A percentile compares a stretch with the other conserved stretches of the same genome.
phyloP scores from a whole-genome alignment of 2,797 vertebrate genomes.

The Oreortyx pictus region DNA sequence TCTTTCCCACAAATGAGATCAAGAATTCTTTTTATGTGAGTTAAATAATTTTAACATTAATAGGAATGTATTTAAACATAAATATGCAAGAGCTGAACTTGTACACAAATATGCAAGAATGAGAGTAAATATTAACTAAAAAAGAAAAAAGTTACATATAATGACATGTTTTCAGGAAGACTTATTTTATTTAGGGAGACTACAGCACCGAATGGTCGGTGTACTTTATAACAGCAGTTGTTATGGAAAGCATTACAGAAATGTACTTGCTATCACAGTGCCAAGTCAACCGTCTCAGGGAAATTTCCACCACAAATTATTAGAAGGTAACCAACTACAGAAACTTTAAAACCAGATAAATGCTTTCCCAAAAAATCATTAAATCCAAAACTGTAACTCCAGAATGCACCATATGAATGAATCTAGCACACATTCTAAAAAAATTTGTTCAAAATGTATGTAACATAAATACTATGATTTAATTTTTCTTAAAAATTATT shows the following conservation, averaged over 20 bases:
- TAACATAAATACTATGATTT: slow-evolving; percentile 26
- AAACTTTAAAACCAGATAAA: neutral
- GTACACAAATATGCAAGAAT: neutral
- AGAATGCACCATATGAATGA: neutral
- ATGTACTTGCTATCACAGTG: neutral
- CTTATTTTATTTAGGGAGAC: neutral
- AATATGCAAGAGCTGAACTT: neutral
- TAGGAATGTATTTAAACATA: neutral
- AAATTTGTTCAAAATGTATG: neutral
- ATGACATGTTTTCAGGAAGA: neutral
- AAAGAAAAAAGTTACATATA: neutral
- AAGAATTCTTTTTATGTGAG: neutral
- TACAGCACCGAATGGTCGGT: neutral
- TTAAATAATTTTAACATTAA: neutral
- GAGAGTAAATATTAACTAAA: neutral
- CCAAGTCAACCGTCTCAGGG: neutral
- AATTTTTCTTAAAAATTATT: neutral
- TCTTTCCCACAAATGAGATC: neutral
- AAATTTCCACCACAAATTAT: slow-evolving; percentile 18
- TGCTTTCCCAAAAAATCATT: neutral
- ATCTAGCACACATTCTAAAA: slow-evolving; percentile 22
- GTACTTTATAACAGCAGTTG: neutral
- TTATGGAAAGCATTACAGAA: slow-evolving; percentile 21
- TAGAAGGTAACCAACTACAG: neutral
- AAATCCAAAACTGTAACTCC: slow-evolving; percentile 25